These are phyloP conservation scores for Melipona beecheii DNA, from an alignment of 2,888 invertebrate genomes.

Conservation along the genomic window DNA sequence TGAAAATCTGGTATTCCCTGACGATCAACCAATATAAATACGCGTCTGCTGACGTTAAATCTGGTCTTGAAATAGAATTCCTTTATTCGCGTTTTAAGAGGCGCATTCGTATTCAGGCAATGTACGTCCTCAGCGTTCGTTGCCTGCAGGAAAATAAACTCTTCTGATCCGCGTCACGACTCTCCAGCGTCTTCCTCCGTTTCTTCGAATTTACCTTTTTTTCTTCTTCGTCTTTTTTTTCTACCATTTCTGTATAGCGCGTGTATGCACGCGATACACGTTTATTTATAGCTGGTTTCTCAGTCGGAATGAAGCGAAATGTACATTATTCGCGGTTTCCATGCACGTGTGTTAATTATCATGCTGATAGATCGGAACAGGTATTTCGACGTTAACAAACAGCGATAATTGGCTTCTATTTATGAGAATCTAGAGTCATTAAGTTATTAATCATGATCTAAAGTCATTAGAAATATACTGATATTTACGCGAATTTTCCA, in stretches of 20 bases:
- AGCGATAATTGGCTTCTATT: background rate
- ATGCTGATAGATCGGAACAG: slow-evolving; percentile 42
- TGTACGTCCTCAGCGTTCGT: slow-evolving; percentile 37
- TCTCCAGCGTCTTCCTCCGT: background rate
- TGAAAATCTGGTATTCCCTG: background rate
- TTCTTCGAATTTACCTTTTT: background rate
- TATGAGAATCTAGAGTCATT: no score
- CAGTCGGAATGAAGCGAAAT: slow-evolving; percentile 19
- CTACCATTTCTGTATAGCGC: background rate
- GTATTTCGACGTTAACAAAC: slow-evolving; percentile 24
- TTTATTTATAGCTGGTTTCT: slow-evolving; percentile 37
- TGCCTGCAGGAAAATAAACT: slow-evolving; percentile 38
- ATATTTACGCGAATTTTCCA: no score
- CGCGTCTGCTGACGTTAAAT: background rate
- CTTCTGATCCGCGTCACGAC: background rate
- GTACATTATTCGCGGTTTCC: slow-evolving; percentile 17
- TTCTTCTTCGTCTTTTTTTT: slow-evolving; percentile 14
- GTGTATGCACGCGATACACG: slow-evolving; percentile 4
- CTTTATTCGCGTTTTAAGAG: slow-evolving; percentile 13
- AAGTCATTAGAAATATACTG: no score
- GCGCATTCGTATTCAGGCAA: slow-evolving; percentile 35
- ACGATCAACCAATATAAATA: background rate
- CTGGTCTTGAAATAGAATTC: slow-evolving; percentile 34
- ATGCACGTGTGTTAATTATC: slow-evolving; percentile 40
- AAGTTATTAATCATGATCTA: no score